Evolutionary conservation across 1,140 invertebrate genomes (phyloP), one percentile per base, ranked within the genome.

Genomic region (Acromyrmex echinatior): DNA sequence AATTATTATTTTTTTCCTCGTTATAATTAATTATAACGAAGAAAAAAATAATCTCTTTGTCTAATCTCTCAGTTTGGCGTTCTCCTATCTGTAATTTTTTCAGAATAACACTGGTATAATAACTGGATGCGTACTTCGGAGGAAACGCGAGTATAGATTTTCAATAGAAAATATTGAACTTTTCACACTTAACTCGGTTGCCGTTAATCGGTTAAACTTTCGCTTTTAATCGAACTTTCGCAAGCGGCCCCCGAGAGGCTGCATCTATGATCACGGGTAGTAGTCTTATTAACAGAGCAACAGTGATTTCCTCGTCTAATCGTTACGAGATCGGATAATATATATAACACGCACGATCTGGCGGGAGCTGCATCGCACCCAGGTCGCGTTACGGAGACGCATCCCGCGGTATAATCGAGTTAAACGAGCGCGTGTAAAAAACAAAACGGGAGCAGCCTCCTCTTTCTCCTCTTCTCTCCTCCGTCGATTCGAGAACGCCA

Each of bases 351-450:
- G 66, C 14, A 28, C 68, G 49, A 14, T 82, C 68, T n/a, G 25
- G 21, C 12, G 49, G 39, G 39, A 31, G 49, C 31, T 31, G 62
- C 60, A 53, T 70, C 35, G 31, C 65, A 21, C 65, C 35, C 65
- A 49, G 65, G 63, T 81, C 82, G 63, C 82, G 62, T 82, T 82
- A 84, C 56, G 9, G 66, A 39, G 80, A 56, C 39, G 70, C 68
- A 84, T 74, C 70, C 56, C 70, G 66, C 66, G 25, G 35, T 49
- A 63, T 84, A 74, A 84, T 74, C 77, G 65, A 68, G 78, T 66
- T 80, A 81, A 82, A 70, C 68, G 86, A 53, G 68, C 49, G 58
- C 25, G 28, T n/a, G 66, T 78, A 79, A 79, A 86, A 78, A 86
- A 78, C 66, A 51, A 84, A 78, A 65, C 82, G 74, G 74, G 62